A percentile compares a stretch with the other conserved stretches of the same genome.
phyloP scores from a whole-genome alignment of 35 echinoderm and acorn worm genomes.

The Nesometra sesokonis region DNA sequence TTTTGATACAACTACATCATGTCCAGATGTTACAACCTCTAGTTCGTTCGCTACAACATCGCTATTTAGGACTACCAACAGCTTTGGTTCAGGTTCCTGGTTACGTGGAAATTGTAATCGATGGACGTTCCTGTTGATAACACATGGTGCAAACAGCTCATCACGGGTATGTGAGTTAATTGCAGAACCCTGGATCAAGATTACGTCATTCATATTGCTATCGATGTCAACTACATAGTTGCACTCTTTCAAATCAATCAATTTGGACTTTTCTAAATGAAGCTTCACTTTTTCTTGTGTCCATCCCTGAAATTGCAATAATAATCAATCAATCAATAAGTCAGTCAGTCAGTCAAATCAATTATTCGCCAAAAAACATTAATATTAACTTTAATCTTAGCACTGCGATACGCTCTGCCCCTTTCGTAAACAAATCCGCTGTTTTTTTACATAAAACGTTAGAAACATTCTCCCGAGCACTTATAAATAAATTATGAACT shows the following conservation, averaged over 20 bases:
- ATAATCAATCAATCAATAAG: not conserved
- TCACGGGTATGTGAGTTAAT: conserved; percentile 75
- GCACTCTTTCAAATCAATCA: conserved; percentile 35
- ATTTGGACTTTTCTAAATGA: conserved; percentile 61
- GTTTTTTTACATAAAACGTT: too few relatives aligned
- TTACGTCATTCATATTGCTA: conserved; percentile 47
- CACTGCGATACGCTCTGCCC: too few relatives aligned
- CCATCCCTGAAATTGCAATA: conserved; percentile 49
- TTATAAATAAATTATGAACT: too few relatives aligned
- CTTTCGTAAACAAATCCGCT: too few relatives aligned
- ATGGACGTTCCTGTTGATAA: conserved; percentile 78
- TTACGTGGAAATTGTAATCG: conserved; percentile 38
- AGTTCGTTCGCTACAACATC: conserved; percentile 21
- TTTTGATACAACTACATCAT: not conserved
- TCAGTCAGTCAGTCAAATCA: too few relatives aligned
- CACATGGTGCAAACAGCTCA: conserved; percentile 48
- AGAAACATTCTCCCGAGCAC: too few relatives aligned
- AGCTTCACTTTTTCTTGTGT: conserved; percentile 82
- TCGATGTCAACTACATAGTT: conserved; percentile 56
- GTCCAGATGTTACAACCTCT: not conserved
- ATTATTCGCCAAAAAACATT: too few relatives aligned
- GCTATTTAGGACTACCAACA: conserved; percentile 45
- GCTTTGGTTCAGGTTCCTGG: conserved; percentile 38
- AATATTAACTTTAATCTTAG: too few relatives aligned
- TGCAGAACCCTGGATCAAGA: conserved; percentile 73